These are phyloP conservation scores for Mythimna impura DNA, from an alignment of 2,888 invertebrate genomes.

Conservation along the genomic window DNA sequence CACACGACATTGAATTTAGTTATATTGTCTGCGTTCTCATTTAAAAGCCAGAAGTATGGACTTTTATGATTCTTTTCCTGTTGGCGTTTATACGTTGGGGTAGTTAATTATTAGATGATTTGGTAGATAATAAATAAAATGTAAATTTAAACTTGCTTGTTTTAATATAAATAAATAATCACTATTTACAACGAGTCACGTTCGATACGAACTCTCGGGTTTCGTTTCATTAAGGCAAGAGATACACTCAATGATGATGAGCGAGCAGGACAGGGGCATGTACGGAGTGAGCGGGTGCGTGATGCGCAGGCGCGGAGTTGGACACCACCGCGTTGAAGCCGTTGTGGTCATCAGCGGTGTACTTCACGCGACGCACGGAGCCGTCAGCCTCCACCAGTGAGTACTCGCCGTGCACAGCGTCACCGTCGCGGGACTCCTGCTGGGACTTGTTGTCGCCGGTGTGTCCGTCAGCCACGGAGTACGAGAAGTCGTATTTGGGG, in stretches of 20 bases:
- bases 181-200: slow-evolving; percentile 52
- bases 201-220: slow-evolving; percentile 27
- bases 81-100: no score
- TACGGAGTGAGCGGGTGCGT: slow-evolving; percentile 61
- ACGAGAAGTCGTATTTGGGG: slow-evolving; percentile 90
- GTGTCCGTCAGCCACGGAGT: slow-evolving; percentile 90
- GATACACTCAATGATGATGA: slow-evolving; percentile 69
- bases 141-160: slow-evolving; percentile 25
- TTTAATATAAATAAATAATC: slow-evolving; percentile 57
- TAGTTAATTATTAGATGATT: background rate
- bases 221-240: slow-evolving; percentile 29
- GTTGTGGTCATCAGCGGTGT: slow-evolving; percentile 89
- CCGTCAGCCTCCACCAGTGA: slow-evolving; percentile 87
- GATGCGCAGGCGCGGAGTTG: slow-evolving; percentile 81
- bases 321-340: slow-evolving; percentile 87
- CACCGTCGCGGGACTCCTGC: slow-evolving; percentile 90
- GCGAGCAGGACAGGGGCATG: slow-evolving; percentile 70
- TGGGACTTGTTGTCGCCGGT: slow-evolving; percentile 91
- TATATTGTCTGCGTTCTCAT: no score
- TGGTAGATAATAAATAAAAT: background rate
- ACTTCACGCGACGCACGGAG: slow-evolving; percentile 88
- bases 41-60: no score
- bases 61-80: no score
- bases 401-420: slow-evolving; percentile 91
- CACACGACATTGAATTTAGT: no score